Conservation (phyloP, 2,888 invertebrate species). For the Erebia epiphron region DNA sequence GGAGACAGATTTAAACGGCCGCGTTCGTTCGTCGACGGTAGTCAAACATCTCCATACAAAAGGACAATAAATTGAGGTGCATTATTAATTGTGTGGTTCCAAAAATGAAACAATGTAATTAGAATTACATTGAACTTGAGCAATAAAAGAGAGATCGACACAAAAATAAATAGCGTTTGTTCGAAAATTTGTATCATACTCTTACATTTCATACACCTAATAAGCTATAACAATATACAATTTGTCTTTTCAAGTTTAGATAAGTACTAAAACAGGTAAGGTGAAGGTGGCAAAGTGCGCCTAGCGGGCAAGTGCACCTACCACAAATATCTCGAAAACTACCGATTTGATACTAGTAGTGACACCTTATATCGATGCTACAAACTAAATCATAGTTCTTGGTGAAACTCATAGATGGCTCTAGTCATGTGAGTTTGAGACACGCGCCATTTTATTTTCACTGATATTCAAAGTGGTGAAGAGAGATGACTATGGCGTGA, state of each 20-base stretch:
- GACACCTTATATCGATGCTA: no score
- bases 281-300: no score
- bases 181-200: conserved; percentile 5
- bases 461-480: no score
- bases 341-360: no score
- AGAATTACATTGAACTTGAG: conserved; percentile 42
- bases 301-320: no score
- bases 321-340: no score
- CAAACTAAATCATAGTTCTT: no score
- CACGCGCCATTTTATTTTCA: no score
- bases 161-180: conserved; percentile 3
- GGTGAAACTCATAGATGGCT: no score
- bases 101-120: conserved; percentile 9
- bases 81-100: conserved; percentile 14
- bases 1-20: neutral
- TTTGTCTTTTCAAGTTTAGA: neutral
- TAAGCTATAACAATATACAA: neutral
- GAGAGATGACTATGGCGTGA: no score
- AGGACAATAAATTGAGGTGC: conserved; percentile 6
- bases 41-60: neutral
- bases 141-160: conserved; percentile 58
- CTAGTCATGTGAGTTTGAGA: no score
- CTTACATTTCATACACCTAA: conserved; percentile 13
- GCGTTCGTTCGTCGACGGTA: neutral
- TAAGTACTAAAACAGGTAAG: conserved; percentile 1